Base-by-base conservation (phyloP, 2,888 invertebrate genomes). In the Epinotia bilunana region DNA sequence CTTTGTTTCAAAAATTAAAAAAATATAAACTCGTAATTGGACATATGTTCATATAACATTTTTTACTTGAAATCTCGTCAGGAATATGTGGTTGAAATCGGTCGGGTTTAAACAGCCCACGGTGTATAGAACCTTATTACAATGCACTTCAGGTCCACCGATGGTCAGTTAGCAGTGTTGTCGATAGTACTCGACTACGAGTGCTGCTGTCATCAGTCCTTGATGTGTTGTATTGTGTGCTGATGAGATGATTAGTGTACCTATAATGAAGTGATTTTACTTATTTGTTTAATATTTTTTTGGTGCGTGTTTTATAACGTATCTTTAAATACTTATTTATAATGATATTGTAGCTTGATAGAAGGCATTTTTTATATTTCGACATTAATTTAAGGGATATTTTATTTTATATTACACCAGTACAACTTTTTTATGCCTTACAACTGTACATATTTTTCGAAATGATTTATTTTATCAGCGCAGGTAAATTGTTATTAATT, bases 371-470 rank as follows among this genome's bases (percentile, higher is more conserved):
- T 60, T 69, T 69, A 60, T 69, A 58, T 57, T 69, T 69, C 28
- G 69, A 60, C 60, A 46, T 58, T 55, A 67, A 46, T 69, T n/a
- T 69, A 58, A 58, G 58, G 58, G n/a, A 58, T 58, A 46, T 60
- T 60, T 46, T 39, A 58, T 28, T 60, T 46, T 43, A 23, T 46
- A 46, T 60, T 33, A 11, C 60, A 46, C 28, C 46, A 68, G 28
- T 69, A 69, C 60, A 60, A 46, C 46, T 58, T 69, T 69, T 68
- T 43, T 58, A 60, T 23, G 46, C n/a, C 43, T 68, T 65, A 11
- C n/a, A 33, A 55, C 33, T 55, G 13, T 67, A 49, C 9, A 20
- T 57, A 57, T 20, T 57, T 57, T n/a, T 9, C 18, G 57, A 57
- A 18, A 57, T n/a, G 49, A 53, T 0, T 53, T 7, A 49, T 49